Evolutionary conservation across 35 echinoderm and acorn worm genomes (phyloP), one percentile per base, ranked within the genome.

Genomic region (Eucidaris tribuloides): DNA sequence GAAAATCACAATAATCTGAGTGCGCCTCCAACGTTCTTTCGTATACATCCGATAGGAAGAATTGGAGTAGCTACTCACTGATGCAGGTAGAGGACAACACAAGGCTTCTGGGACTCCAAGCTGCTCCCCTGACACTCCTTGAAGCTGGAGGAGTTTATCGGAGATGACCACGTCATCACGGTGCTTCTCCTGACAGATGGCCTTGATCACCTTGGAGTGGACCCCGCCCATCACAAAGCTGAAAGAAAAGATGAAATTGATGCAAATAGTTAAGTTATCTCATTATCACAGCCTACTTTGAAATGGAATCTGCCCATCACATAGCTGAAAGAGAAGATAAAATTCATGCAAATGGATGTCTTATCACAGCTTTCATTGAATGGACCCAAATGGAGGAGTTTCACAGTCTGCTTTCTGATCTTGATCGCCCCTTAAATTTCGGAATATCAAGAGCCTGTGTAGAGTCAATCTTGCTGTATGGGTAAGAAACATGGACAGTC

Each of bases 191-290:
- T 77, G 42, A 59, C 71, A 81, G 17, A 97, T 82, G 31, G 94
- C 90, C 76, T 89, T 85, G 71, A 97, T 81, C 5, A 97, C 85
- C 50, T 97, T 97, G 54, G 36, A 55, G 66, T 97, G 90, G n/a
- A 97, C 94, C 38, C 94, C 85, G 29, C 94, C 94, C 94, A 92
- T 92, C 2, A 97, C 79, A 55, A 89, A 97, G 42, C 94, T 97
- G 44, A 23, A 32, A 33, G 13, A 18, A 68, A 66, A 84, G 64
- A 0, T 7, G n/a, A n/a, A n/a, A n/a, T n/a, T n/a, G n/a, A n/a
- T n/a, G n/a, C n/a, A n/a, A n/a, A n/a, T n/a, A n/a, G n/a, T n/a
- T n/a, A n/a, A n/a, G n/a, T n/a, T n/a, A n/a, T n/a, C n/a, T n/a
- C n/a, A n/a, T n/a, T n/a, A n/a, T n/a, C n/a, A n/a, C n/a, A n/a